Evolutionary conservation across 1,140 invertebrate genomes (phyloP).

Genomic region (Drosophila repleta): DNA sequence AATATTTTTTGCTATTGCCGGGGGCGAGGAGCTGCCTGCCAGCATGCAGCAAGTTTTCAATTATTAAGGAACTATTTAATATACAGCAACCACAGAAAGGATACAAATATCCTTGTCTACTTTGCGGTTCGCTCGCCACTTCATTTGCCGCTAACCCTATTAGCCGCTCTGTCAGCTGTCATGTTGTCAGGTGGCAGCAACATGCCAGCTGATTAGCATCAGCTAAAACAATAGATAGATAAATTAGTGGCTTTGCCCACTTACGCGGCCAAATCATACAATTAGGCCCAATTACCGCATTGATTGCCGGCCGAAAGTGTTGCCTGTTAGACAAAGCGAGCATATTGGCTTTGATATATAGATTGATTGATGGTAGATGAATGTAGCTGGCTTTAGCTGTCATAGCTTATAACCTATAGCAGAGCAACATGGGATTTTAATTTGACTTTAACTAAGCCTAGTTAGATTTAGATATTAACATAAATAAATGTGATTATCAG

Average conservation of each 20-base stretch:
- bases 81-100: neutral
- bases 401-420: no score
- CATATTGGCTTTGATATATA: neutral
- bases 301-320: neutral
- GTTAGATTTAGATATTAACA: no score
- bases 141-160: neutral
- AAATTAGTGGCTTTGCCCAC: neutral
- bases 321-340: neutral
- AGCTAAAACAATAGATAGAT: neutral
- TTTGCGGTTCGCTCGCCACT: neutral
- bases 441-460: no score
- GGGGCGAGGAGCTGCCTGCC: neutral
- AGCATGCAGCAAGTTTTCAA: neutral
- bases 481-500: no score
- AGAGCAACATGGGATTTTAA: no score
- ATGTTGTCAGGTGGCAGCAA: constrained; percentile 3
- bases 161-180: constrained; percentile 11
- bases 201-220: constrained; percentile 5
- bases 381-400: no score
- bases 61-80: neutral
- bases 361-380: no score
- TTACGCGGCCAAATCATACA: neutral
- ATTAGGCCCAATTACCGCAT: constrained; percentile 1
- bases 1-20: constrained; percentile 46
- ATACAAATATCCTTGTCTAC: no score